phyloP scores from a whole-genome alignment of 2,797 vertebrate genomes.

The Poeciliopsis infans region DNA sequence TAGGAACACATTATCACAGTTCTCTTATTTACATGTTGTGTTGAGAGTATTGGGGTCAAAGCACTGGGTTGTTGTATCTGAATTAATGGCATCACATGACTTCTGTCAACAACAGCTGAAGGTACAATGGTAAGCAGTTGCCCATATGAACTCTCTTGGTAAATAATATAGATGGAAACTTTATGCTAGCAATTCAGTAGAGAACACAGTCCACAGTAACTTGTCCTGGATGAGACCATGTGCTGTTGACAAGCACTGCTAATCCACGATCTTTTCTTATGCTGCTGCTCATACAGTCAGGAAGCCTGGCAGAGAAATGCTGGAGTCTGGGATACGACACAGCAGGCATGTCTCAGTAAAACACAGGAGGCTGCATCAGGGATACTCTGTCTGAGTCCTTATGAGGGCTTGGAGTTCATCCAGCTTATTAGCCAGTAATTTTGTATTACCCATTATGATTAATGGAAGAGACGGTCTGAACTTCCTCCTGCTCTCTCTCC shows the following conservation, averaged over 20 bases:
- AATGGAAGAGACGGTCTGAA: neutral
- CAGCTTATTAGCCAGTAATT: neutral
- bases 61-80: neutral
- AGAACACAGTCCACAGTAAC: neutral
- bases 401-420: neutral
- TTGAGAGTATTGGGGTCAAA: neutral
- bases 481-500: neutral
- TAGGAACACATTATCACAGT: neutral
- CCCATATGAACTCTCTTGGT: neutral
- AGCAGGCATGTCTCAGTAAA: neutral
- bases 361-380: neutral
- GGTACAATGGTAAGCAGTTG: neutral
- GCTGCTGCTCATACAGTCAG: neutral
- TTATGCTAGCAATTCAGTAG: neutral
- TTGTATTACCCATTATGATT: neutral
- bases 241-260: neutral
- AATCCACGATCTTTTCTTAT: neutral
- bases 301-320: neutral
- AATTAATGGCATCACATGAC: neutral
- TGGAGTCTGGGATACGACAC: neutral
- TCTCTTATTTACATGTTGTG: neutral
- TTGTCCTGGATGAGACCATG: neutral
- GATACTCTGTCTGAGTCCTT: neutral
- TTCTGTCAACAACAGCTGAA: neutral
- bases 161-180: neutral